Base-by-base conservation (phyloP, 1,140 invertebrate genomes). In the Platyscapa corneri region DNA sequence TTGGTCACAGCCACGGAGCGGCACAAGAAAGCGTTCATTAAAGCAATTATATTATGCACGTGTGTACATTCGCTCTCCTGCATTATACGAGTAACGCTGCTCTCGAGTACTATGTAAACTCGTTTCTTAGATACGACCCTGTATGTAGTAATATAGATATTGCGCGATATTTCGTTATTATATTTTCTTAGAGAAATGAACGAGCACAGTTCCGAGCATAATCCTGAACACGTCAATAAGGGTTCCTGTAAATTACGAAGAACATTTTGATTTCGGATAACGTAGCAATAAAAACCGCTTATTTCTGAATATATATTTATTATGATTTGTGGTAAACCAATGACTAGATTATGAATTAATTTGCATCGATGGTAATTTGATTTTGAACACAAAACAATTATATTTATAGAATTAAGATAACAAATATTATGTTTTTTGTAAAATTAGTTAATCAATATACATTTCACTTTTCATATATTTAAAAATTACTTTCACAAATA, bases 11-110 rank as follows among this genome's bases (percentile, higher is more conserved):
- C 23, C 56, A 23, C 23, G 56, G 56, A 2, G 23, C 8, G 27
- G 49, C 30, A 65, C 53, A 72, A 76, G 82, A 83, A 79, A 46
- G 49, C 84, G 56, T 37, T 81, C 78, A 85, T 85, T 85, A 85
- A 80, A 75, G 77, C 37, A 85, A 80, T 85, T 81, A 64, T 23
- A n/a, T 76, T 75, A 53, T 77, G 65, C 83, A 79, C 65, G 83
- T 84, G 83, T 74, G 42, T 60, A 42, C 34, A 56, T 32, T 7
- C 30, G 39, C 37, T 37, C 34, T 34, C 8, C 10, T 67, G 77
- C 27, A 49, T n/a, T 76, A 76, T 5, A 60, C 23, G 56, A 27
- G 56, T 14, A 67, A 34, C 12, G 67, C 27, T n/a, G 37, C 49
- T 32, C 32, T 18, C n/a, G 42, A 2, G 34, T 34, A 32, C 20